Evolutionary conservation across 1,140 invertebrate species (phyloP).

Genomic region (Heliconius hewitsoni): DNA sequence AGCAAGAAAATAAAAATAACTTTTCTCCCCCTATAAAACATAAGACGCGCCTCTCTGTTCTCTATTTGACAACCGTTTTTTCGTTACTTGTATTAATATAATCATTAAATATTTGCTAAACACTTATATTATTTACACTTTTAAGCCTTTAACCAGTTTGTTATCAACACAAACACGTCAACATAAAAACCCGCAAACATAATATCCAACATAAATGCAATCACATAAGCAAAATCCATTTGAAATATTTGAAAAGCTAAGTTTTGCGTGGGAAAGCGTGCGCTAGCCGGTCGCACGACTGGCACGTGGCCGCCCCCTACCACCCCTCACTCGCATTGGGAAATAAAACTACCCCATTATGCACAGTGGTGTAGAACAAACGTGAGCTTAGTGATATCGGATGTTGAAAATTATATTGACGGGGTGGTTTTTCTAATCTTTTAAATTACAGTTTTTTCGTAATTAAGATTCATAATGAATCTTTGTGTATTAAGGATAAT

Average conservation of each 20-base stretch:
- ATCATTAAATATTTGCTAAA: too few relatives aligned
- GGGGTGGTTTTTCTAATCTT: too few relatives aligned
- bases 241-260: constrained; percentile 3
- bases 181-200: constrained; percentile 9
- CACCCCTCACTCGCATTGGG: neutral
- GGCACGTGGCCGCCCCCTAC: constrained; percentile 6
- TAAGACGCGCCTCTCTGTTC: too few relatives aligned
- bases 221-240: constrained; percentile 8
- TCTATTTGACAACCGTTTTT: too few relatives aligned
- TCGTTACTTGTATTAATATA: too few relatives aligned
- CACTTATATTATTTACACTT: too few relatives aligned
- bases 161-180: neutral
- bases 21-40: too few relatives aligned
- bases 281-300: neutral
- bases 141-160: too few relatives aligned
- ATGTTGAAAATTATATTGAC: neutral
- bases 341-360: constrained; percentile 4
- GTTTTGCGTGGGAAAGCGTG: constrained; percentile 2
- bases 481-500: too few relatives aligned
- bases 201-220: neutral
- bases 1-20: too few relatives aligned
- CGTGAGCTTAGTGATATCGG: neutral
- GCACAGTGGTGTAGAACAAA: neutral
- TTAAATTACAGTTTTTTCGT: too few relatives aligned
- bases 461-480: too few relatives aligned